These are phyloP conservation scores for Bombus polaris DNA, from an alignment of 1,140 invertebrate genomes.

Conservation along the genomic window DNA sequence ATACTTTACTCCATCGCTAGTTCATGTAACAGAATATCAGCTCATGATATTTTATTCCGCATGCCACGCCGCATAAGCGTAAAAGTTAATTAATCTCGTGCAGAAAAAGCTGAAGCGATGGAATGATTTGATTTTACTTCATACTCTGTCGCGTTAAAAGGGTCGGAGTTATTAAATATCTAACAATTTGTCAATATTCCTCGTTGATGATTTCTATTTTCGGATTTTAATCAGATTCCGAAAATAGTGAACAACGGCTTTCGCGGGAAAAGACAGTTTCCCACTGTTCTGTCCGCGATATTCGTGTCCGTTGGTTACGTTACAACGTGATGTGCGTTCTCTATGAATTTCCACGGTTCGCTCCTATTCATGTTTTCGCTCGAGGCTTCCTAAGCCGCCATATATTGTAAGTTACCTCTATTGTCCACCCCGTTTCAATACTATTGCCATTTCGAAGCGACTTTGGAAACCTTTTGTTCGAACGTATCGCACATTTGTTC, in stretches of 20 bases:
- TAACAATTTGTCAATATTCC: neutral
- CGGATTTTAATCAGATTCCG: neutral
- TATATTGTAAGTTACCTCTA: constrained; percentile 10
- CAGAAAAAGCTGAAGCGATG: neutral
- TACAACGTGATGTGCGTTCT: constrained; percentile 1
- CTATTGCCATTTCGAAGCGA: neutral
- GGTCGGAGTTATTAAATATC: neutral
- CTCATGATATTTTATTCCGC: neutral
- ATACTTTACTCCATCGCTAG: no score
- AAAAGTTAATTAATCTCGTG: neutral
- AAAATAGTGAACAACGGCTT: neutral
- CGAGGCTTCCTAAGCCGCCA: constrained; percentile 3
- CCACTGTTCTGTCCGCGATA: neutral
- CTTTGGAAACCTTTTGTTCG: neutral
- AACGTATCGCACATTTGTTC: neutral
- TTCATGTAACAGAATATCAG: neutral
- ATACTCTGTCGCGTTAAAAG: neutral
- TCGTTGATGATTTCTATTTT: neutral
- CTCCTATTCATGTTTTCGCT: constrained; percentile 14
- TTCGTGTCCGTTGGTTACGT: neutral
- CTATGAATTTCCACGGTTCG: neutral
- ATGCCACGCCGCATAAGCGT: neutral
- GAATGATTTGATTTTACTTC: neutral
- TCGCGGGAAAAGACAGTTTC: neutral
- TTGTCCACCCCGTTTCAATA: constrained; percentile 16